Percentiles rank a stretch among this genome's conserved stretches.
Evolutionary conservation across 1,140 invertebrate genomes (phyloP).

Genomic region (Scaptomyza montana): DNA sequence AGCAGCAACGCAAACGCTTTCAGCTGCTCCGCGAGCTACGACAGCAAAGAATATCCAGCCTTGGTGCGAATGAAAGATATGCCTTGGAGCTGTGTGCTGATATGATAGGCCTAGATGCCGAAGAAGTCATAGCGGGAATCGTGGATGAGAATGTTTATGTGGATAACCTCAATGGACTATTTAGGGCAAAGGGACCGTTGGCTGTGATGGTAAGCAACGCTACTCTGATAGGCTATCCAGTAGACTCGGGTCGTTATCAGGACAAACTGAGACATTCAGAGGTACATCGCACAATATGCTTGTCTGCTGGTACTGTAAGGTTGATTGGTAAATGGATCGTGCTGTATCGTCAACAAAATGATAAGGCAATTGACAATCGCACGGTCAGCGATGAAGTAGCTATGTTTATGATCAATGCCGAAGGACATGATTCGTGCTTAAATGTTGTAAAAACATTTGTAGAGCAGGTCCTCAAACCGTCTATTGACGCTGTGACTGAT

Average conservation of each 20-base stretch:
- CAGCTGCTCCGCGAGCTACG: slow-evolving; percentile 58
- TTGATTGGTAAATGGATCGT: slow-evolving; percentile 85
- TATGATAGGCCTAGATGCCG: slow-evolving; percentile 85
- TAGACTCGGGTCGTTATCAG: slow-evolving; percentile 85
- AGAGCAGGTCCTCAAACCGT: slow-evolving; percentile 83
- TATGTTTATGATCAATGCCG: slow-evolving; percentile 82
- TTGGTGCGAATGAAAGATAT: slow-evolving; percentile 85
- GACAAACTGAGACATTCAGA: slow-evolving; percentile 73
- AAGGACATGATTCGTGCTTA: slow-evolving; percentile 79
- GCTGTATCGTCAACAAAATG: slow-evolving; percentile 84
- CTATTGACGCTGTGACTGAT: slow-evolving; percentile 84
- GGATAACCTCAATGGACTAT: slow-evolving; percentile 85
- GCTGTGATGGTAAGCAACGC: slow-evolving; percentile 85
- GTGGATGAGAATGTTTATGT: slow-evolving; percentile 87
- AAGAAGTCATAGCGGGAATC: slow-evolving; percentile 87
- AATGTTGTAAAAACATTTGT: slow-evolving; percentile 84
- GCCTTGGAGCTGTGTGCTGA: slow-evolving; percentile 87
- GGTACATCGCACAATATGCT: slow-evolving; percentile 84
- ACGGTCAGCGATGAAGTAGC: slow-evolving; percentile 85
- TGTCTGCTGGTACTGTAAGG: slow-evolving; percentile 84
- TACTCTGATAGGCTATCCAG: slow-evolving; percentile 76
- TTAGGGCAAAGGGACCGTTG: slow-evolving; percentile 84
- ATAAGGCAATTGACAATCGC: slow-evolving; percentile 84
- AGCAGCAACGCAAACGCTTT: slow-evolving; percentile 50
- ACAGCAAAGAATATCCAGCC: slow-evolving; percentile 59